phyloP scores from a whole-genome alignment of 2,113 vertebrate species.

The Ardeotis arabs region DNA sequence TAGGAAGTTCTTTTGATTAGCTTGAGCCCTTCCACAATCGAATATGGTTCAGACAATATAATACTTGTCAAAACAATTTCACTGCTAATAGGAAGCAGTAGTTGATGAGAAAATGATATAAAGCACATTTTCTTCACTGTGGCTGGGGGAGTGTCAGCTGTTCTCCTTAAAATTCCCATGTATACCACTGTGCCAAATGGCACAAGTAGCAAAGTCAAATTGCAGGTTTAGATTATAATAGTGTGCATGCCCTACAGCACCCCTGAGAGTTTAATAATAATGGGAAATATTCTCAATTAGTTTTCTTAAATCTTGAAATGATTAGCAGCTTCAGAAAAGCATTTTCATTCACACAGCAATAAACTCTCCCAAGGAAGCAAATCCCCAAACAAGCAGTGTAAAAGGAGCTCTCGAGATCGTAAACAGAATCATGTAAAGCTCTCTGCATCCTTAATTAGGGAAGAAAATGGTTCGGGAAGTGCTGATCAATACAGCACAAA shows the following conservation, averaged over 20 bases:
- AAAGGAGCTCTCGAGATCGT: not conserved
- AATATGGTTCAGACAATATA: not conserved
- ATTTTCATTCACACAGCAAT: slow-evolving; percentile 47
- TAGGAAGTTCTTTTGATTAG: not conserved
- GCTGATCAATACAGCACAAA: not conserved
- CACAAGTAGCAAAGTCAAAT: not conserved
- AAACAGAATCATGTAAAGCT: slow-evolving; percentile 7
- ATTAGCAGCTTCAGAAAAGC: slow-evolving; percentile 52
- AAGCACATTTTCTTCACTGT: not conserved
- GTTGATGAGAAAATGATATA: slow-evolving; percentile 2
- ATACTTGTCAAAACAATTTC: not conserved
- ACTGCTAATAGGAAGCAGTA: slow-evolving; percentile 12
- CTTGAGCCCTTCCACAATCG: not conserved
- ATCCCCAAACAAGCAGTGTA: slow-evolving; percentile 44
- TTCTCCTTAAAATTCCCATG: not conserved
- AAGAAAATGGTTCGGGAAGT: not conserved
- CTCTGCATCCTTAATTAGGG: slow-evolving; percentile 29
- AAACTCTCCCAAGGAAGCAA: slow-evolving; percentile 47
- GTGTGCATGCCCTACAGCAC: not conserved
- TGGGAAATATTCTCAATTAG: slow-evolving; percentile 34
- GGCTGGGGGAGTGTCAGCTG: not conserved
- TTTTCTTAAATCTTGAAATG: not conserved
- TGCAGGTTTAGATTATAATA: not conserved
- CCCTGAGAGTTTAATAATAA: slow-evolving; percentile 45
- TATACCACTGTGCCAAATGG: not conserved